These are phyloP conservation scores for Anticlea derivata DNA, from an alignment of 2,888 invertebrate species.

Conservation along the genomic window DNA sequence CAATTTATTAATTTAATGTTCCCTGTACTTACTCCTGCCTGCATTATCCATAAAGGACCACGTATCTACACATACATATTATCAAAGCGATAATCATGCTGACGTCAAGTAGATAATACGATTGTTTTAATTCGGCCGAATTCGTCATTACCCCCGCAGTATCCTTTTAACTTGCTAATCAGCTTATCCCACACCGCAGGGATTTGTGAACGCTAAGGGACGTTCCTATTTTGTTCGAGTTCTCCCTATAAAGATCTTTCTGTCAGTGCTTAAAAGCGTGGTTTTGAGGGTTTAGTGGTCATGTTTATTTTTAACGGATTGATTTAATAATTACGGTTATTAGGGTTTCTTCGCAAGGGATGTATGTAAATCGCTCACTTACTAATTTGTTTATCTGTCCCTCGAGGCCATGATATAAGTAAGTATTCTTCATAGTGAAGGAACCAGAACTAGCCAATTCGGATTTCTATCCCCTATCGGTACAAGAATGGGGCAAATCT, in stretches of 20 bases:
- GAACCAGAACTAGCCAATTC: too few species aligned
- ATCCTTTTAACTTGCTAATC: constrained; percentile 72
- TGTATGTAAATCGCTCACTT: too few species aligned
- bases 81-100: constrained; percentile 45
- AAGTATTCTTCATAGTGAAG: too few species aligned
- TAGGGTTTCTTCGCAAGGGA: not conserved
- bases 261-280: constrained; percentile 8
- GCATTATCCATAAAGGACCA: too few species aligned
- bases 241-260: constrained; percentile 8
- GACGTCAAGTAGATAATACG: constrained; percentile 57
- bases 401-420: too few species aligned
- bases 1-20: too few species aligned
- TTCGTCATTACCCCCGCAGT: constrained; percentile 49
- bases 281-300: constrained; percentile 2
- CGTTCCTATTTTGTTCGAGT: constrained; percentile 22
- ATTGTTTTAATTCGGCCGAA: constrained; percentile 67
- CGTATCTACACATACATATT: not conserved
- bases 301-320: constrained; percentile 5
- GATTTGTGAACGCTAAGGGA: constrained; percentile 55
- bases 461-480: too few species aligned
- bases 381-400: too few species aligned
- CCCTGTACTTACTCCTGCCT: too few species aligned
- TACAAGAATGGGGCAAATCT: too few species aligned
- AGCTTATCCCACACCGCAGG: constrained; percentile 63
- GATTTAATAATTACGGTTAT: not conserved